A percentile compares a stretch with the other conserved stretches of the same genome.
Conservation (phyloP, 2,797 vertebrate genomes). For the Pempheris klunzingeri region DNA sequence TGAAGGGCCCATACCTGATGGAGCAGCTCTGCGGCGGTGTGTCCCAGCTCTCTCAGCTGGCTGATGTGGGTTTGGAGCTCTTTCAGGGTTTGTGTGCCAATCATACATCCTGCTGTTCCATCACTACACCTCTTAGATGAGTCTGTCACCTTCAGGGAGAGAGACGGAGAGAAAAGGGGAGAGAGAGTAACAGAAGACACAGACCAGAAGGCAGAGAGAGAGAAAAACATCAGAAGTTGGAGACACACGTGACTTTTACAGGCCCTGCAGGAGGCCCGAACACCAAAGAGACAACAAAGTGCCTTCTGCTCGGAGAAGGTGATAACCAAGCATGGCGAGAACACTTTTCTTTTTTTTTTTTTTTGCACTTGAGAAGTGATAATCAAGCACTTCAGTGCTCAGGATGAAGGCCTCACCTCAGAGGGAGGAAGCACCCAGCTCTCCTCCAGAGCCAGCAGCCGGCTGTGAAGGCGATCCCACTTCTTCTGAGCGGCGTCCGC, state of each 20-base stretch:
- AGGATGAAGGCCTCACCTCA: slow-evolving; percentile 57
- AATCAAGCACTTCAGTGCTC: slow-evolving; percentile 63
- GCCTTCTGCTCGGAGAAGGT: slow-evolving; percentile 67
- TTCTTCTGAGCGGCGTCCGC: slow-evolving; percentile 62
- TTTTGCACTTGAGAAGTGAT: slow-evolving; percentile 56
- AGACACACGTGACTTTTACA: slow-evolving; percentile 44
- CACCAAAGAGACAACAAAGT: slow-evolving; percentile 62
- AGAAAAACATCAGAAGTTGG: slow-evolving; percentile 31
- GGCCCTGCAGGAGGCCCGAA: slow-evolving; percentile 64
- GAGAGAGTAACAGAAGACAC: too few relatives aligned
- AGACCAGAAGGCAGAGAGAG: too few relatives aligned
- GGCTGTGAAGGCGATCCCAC: slow-evolving; percentile 77
- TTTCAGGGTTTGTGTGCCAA: slow-evolving; percentile 81
- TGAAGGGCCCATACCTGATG: slow-evolving; percentile 78
- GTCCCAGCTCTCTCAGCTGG: slow-evolving; percentile 85
- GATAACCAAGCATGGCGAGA: slow-evolving; percentile 70
- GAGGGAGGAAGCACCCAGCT: slow-evolving; percentile 59
- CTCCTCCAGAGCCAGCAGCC: slow-evolving; percentile 70
- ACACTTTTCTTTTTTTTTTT: slow-evolving; percentile 44
- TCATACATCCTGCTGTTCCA: slow-evolving; percentile 70
- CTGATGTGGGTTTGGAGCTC: slow-evolving; percentile 85
- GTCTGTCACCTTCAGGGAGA: slow-evolving; percentile 82
- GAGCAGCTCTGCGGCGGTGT: slow-evolving; percentile 71
- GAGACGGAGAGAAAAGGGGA: slow-evolving; percentile 16
- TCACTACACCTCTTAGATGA: slow-evolving; percentile 75